Percentiles rank a stretch among this genome's conserved stretches.
These are phyloP conservation scores for Drosophila stalkeri DNA, from an alignment of 2,888 invertebrate genomes.

Conservation along the genomic window DNA sequence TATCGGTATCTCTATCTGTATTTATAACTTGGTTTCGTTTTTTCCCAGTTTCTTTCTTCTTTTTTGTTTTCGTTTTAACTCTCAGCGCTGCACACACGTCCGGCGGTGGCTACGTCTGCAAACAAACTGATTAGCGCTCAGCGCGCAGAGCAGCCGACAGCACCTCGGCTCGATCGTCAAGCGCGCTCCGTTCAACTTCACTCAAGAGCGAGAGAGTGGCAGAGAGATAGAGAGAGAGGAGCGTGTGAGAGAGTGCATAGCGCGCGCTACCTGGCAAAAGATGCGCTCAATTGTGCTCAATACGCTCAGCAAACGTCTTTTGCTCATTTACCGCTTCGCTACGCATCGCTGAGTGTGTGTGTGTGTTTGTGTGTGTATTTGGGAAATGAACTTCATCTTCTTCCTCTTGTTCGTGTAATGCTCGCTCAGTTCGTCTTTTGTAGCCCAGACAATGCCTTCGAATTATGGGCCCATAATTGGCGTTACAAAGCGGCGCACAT, in stretches of 20 bases:
- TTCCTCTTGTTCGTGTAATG: slow-evolving; percentile 39
- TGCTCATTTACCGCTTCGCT: slow-evolving; percentile 82
- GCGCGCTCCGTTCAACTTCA: slow-evolving; percentile 47
- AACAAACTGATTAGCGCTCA: slow-evolving; percentile 72
- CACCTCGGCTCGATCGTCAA: slow-evolving; percentile 45
- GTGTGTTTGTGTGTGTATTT: slow-evolving; percentile 28
- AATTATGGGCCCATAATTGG: slow-evolving; percentile 84
- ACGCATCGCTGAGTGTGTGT: slow-evolving; percentile 63
- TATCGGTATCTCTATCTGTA: slow-evolving; percentile 26
- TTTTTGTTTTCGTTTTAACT: slow-evolving; percentile 21
- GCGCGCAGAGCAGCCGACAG: slow-evolving; percentile 44
- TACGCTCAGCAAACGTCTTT: slow-evolving; percentile 29
- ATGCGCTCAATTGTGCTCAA: slow-evolving; percentile 39
- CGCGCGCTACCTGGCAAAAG: slow-evolving; percentile 57
- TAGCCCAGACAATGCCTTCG: slow-evolving; percentile 75
- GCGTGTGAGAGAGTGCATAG: slow-evolving; percentile 6
- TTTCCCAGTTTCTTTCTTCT: background rate
- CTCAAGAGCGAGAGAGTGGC: slow-evolving; percentile 65
- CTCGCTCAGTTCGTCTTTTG: slow-evolving; percentile 55
- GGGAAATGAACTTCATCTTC: slow-evolving; percentile 62
- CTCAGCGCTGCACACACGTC: slow-evolving; percentile 51
- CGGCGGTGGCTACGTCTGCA: slow-evolving; percentile 59
- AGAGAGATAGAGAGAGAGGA: background rate
- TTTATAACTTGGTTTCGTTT: slow-evolving; percentile 30
- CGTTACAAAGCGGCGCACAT: slow-evolving; percentile 82